Evolutionary conservation across 1,140 invertebrate species (phyloP), one percentile per base, ranked within the genome.

Genomic region (Listronotus oregonensis): DNA sequence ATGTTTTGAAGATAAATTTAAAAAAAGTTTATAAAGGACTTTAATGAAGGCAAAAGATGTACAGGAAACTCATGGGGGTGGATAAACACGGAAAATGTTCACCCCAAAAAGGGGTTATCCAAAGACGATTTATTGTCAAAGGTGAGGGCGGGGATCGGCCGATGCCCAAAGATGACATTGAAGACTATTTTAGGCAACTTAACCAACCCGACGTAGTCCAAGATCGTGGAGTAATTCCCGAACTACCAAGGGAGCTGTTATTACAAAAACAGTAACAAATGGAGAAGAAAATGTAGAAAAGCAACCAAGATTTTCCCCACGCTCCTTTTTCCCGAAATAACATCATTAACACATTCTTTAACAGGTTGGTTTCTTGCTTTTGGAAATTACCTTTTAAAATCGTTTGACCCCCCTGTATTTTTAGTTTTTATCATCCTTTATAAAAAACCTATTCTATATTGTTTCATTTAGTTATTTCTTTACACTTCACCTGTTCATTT

Each of bases 1-100:
- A 84, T 66, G 82, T 83, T n/a, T n/a, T 17, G 79, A 84, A 59
- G 69, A 80, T 57, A 78, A 81, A 65, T 66, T 85, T n/a, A n/a
- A 59, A 71, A 78, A 67, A 77, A 83, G 39, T 85, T 82, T 52
- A 80, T 85, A 32, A 74, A 81, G 42, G 71, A 80, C 31, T 85
- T 84, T 70, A 76, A 77, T 50, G 81, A 82, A 47, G 83, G 82
- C 12, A 80, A 84, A n/a, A 71, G 78, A 83, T 52, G 75, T 81
- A 9, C 66, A 78, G 42, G 82, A 85, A 73, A 79, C 77, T 11
- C 73, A 82, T 71, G 78, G 80, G n/a, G 64, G 73, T 80, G 0
- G 83, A 85, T 71, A 75, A 75, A 43, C 70, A 78, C 67, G 84
- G 84, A 6, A n/a, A 85, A 84, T 67, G 77, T 85, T 18, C 82